Percentiles rank a stretch among this genome's conserved stretches.
Conservation (phyloP, 1,140 invertebrate species). For the Mactra quadrangularis region DNA sequence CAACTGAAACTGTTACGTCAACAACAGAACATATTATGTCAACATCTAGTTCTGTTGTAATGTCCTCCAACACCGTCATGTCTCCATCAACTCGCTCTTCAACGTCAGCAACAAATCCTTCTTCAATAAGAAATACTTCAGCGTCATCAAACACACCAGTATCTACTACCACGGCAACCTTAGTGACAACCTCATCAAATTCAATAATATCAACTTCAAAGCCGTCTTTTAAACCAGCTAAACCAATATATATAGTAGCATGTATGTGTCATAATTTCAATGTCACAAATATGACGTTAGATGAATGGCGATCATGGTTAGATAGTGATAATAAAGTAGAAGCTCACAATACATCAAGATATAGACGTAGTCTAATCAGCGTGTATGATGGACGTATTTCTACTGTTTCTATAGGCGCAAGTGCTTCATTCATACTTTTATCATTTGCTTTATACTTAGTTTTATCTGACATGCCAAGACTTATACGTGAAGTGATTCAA, state of each 20-base stretch:
- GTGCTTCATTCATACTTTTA: background rate
- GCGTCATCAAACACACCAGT: no score
- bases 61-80: no score
- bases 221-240: background rate
- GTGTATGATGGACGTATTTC: background rate
- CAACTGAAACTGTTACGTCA: no score
- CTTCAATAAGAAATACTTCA: no score
- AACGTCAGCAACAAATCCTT: no score
- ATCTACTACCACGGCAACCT: no score
- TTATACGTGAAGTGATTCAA: background rate
- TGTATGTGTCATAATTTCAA: background rate
- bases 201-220: background rate
- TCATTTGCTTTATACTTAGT: background rate
- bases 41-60: no score
- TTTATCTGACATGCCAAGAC: background rate
- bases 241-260: background rate
- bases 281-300: background rate
- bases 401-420: background rate
- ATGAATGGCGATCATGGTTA: constrained; percentile 5
- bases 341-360: background rate
- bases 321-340: background rate
- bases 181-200: no score
- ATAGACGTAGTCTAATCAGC: background rate
- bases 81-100: no score
- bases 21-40: no score